Evolutionary conservation across 2,888 invertebrate genomes (phyloP), one percentile per base, ranked within the genome.

Genomic region (Hyppa rectilinea): DNA sequence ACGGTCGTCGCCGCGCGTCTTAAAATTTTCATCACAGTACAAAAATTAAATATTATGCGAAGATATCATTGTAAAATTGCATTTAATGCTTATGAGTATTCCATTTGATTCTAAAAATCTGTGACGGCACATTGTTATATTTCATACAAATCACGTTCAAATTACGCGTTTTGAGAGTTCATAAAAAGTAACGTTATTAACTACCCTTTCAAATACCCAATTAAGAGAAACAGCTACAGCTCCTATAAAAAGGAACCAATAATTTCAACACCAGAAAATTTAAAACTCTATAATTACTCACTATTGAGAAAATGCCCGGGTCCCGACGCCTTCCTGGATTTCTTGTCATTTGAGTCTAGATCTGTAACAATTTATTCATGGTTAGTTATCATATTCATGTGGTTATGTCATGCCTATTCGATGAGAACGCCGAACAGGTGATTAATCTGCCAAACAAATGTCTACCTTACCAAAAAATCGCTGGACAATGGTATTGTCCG

Each of bases 221-320:
- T n/a, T n/a, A n/a, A 49, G 7, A 14, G 7, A 20, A 9, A 29
- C 29, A 5, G 29, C 29, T 50, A 29, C n/a, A n/a, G n/a, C n/a
- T n/a, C n/a, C n/a, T n/a, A n/a, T 1, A 10, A 12, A n/a, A 31
- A 53, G n/a, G 7, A 34, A 34, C 14, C 4, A 4, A 2, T 26
- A 26, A 26, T 49, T 49, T 26, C 26, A 49, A 26, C 26, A 49
- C 14, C 26, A 26, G 14, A 0, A 26, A 26, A 1, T 26, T 26
- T 14, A n/a, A 20, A 31, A n/a, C 2, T 20, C 14, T 34, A 34
- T 20, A 56, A 58, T 14, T 14, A 58, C 58, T 43, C 68, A 96
- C 96, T 95, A 88, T 95, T 95, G 66, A 96, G 93, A 85, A 96
- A 96, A 83, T 94, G 90, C 47, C 92, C 87, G 12, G 92, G 85